phyloP scores from a whole-genome alignment of 2,113 vertebrate species.

The Muscicapa adusta region DNA sequence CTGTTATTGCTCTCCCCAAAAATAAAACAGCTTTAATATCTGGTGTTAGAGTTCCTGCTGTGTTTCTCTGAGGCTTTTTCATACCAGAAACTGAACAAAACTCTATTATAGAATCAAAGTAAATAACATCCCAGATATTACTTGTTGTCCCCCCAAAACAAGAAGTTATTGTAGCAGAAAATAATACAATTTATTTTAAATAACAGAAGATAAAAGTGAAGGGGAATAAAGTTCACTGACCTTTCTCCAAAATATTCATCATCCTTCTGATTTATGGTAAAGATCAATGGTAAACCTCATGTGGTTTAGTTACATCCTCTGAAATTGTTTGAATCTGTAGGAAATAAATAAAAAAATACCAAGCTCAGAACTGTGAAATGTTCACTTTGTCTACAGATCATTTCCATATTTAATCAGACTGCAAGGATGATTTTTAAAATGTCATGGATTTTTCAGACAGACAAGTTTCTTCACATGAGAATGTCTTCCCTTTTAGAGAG shows the following conservation, averaged over 20 bases:
- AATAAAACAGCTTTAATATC: slow-evolving; percentile 20
- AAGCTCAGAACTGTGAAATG: not conserved
- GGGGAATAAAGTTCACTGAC: slow-evolving; percentile 4
- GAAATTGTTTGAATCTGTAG: not conserved
- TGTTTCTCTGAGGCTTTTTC: slow-evolving; percentile 44
- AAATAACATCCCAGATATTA: slow-evolving; percentile 38
- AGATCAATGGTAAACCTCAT: slow-evolving; percentile 1
- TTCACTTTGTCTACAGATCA: not conserved
- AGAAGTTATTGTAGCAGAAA: not conserved
- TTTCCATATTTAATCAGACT: slow-evolving; percentile 7
- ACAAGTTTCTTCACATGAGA: not conserved
- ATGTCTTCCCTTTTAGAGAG: not conserved
- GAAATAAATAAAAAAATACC: not conserved
- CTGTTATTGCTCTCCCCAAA: not conserved
- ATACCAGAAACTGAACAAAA: slow-evolving; percentile 23
- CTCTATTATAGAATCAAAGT: slow-evolving; percentile 36
- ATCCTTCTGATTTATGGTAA: slow-evolving; percentile 1
- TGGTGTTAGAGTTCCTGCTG: not conserved
- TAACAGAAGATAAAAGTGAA: not conserved
- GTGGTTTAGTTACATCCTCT: not conserved
- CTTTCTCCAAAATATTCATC: slow-evolving; percentile 25
- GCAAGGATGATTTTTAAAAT: not conserved
- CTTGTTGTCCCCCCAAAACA: slow-evolving; percentile 3
- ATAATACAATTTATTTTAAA: slow-evolving; percentile 24
- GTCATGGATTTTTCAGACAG: not conserved